Conservation (phyloP, 2,113 vertebrate species). For the Myrmecophaga tridactyla region DNA sequence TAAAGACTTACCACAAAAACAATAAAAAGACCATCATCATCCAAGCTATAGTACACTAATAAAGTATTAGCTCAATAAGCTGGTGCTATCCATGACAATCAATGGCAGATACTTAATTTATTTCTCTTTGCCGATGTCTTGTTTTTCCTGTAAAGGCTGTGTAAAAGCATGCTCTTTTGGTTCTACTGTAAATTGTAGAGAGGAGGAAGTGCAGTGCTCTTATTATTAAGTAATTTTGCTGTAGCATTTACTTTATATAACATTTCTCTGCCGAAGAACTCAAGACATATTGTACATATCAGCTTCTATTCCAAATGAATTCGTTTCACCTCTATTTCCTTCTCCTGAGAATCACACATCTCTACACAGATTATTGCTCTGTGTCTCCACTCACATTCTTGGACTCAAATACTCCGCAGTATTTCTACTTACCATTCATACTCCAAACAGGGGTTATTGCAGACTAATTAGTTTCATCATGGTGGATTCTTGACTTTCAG, state of each 20-base stretch:
- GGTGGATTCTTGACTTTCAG: constrained; percentile 20
- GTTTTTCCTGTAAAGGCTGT: constrained; percentile 73
- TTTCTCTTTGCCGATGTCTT: constrained; percentile 57
- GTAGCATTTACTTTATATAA: constrained; percentile 18
- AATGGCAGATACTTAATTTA: constrained; percentile 68
- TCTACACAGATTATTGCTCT: not conserved
- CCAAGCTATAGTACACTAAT: constrained; percentile 74
- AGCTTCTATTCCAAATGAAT: constrained; percentile 17
- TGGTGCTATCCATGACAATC: constrained; percentile 60
- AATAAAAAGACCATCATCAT: constrained; percentile 77
- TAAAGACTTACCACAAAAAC: constrained; percentile 83
- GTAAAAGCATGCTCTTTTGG: constrained; percentile 52
- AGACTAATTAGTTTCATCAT: not conserved
- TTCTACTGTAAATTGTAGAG: constrained; percentile 44
- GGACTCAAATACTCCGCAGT: not conserved
- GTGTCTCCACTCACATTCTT: not conserved
- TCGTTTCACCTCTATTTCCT: not conserved
- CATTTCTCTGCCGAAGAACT: constrained; percentile 45
- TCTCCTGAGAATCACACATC: not conserved
- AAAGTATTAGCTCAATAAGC: constrained; percentile 75
- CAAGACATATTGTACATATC: not conserved
- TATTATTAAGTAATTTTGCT: constrained; percentile 62
- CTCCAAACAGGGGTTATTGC: not conserved
- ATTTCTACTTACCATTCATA: not conserved
- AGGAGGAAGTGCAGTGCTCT: constrained; percentile 15